Evolutionary conservation across 2,888 invertebrate genomes (phyloP).

Genomic region (Agonopterix arenella): DNA sequence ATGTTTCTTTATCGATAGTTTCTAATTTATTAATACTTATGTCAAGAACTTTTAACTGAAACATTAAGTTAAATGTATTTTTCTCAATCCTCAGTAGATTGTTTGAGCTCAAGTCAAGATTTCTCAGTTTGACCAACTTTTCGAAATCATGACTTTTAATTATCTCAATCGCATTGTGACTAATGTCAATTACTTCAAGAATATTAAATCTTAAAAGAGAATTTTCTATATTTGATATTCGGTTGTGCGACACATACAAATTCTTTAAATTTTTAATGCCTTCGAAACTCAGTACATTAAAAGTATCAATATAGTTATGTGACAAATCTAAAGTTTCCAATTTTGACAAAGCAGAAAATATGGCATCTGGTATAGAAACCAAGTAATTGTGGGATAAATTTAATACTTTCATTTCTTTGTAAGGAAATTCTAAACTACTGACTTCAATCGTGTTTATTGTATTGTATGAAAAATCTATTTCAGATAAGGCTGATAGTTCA

Average conservation of each 20-base stretch:
- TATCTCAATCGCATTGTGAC: constrained; percentile 31
- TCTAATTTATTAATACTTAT: constrained; percentile 37
- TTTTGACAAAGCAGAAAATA: constrained; percentile 31
- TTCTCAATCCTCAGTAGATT: constrained; percentile 27
- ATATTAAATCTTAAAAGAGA: constrained; percentile 41
- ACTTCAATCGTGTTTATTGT: constrained; percentile 27
- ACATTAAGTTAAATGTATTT: constrained; percentile 25
- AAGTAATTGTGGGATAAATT: constrained; percentile 45
- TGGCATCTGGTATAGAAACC: constrained; percentile 26
- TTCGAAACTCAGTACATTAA: constrained; percentile 39
- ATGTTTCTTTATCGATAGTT: constrained; percentile 24
- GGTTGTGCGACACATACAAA: constrained; percentile 41
- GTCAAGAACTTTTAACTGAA: constrained; percentile 24
- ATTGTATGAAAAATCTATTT: constrained; percentile 46
- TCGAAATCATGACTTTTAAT: constrained; percentile 33
- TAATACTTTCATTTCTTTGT: constrained; percentile 25
- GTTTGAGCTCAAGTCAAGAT: constrained; percentile 39
- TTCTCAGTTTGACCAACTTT: constrained; percentile 25
- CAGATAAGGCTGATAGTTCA: constrained; percentile 21
- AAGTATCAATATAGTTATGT: constrained; percentile 32
- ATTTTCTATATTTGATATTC: constrained; percentile 33
- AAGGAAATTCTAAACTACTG: constrained; percentile 13
- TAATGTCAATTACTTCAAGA: constrained; percentile 33
- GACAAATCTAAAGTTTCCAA: constrained; percentile 42
- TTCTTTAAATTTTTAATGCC: constrained; percentile 33